Conservation (phyloP, 2,113 vertebrate species). For the Melospiza georgiana region DNA sequence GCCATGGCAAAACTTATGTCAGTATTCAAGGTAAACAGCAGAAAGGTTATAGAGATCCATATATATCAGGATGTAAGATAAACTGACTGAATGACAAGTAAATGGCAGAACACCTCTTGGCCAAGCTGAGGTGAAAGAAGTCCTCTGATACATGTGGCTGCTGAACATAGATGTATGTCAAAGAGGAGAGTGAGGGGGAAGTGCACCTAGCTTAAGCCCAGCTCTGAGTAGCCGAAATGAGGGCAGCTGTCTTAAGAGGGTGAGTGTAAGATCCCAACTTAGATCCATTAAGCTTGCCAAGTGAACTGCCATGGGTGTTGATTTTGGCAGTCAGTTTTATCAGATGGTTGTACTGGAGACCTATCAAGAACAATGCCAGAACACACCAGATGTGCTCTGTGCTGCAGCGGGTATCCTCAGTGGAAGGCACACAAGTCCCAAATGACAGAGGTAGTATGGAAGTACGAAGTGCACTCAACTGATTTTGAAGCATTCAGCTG, state of each 20-base stretch:
- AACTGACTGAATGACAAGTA: neutral
- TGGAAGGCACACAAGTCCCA: neutral
- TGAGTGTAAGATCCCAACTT: neutral
- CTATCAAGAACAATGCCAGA: constrained; percentile 50
- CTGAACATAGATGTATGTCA: neutral
- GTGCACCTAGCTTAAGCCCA: neutral
- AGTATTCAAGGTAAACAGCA: neutral
- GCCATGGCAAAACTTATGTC: neutral
- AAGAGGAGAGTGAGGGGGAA: neutral
- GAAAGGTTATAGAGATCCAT: neutral
- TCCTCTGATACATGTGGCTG: neutral
- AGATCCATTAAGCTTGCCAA: constrained; percentile 39
- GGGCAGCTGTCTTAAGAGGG: constrained; percentile 16
- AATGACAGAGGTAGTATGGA: neutral
- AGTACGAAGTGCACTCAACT: neutral
- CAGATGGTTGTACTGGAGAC: constrained; percentile 24
- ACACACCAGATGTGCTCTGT: constrained; percentile 45
- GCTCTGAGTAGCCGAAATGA: neutral
- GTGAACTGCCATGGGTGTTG: constrained; percentile 18
- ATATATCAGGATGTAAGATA: neutral
- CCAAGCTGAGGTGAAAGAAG: neutral
- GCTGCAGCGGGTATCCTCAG: neutral
- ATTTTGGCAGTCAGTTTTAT: constrained; percentile 49
- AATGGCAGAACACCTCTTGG: neutral
- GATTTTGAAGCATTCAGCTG: neutral